A percentile compares a stretch with the other conserved stretches of the same genome.
phyloP scores from a whole-genome alignment of 1,140 invertebrate species.

The Ephestia elutella region DNA sequence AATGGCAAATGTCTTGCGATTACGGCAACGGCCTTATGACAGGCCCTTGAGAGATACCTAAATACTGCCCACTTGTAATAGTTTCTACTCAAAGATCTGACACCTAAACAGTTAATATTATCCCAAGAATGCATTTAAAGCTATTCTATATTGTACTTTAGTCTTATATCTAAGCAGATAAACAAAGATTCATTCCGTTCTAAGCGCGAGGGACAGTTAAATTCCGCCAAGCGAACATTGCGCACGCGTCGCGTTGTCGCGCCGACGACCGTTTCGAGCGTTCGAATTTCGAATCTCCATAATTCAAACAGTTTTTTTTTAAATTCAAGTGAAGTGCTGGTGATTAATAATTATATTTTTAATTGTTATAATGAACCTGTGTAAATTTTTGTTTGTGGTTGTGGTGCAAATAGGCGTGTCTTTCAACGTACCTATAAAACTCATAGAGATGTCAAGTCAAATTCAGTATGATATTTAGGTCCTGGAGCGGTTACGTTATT shows the following conservation, averaged over 20 bases:
- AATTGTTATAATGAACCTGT: not conserved
- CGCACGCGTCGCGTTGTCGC: slow-evolving; percentile 50
- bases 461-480: not conserved
- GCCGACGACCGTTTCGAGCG: slow-evolving; percentile 21
- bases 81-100: not conserved
- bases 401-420: slow-evolving; percentile 28
- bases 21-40: too few species aligned
- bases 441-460: slow-evolving; percentile 12
- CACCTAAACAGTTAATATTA: slow-evolving; percentile 1
- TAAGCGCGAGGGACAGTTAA: slow-evolving; percentile 44
- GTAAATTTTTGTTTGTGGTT: not conserved
- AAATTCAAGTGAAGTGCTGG: slow-evolving; percentile 11
- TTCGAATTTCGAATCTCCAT: slow-evolving; percentile 15
- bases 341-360: slow-evolving; percentile 9
- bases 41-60: too few species aligned
- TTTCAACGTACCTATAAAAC: slow-evolving; percentile 1
- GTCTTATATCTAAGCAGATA: slow-evolving; percentile 3
- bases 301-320: slow-evolving; percentile 16
- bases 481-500: slow-evolving; percentile 1
- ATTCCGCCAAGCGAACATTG: slow-evolving; percentile 49
- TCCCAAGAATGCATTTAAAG: not conserved
- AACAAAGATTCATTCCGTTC: slow-evolving; percentile 8
- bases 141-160: not conserved
- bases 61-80: not conserved
- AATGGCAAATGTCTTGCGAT: too few species aligned